Conservation (phyloP, 2,113 vertebrate genomes). For the Eolophus roseicapilla region DNA sequence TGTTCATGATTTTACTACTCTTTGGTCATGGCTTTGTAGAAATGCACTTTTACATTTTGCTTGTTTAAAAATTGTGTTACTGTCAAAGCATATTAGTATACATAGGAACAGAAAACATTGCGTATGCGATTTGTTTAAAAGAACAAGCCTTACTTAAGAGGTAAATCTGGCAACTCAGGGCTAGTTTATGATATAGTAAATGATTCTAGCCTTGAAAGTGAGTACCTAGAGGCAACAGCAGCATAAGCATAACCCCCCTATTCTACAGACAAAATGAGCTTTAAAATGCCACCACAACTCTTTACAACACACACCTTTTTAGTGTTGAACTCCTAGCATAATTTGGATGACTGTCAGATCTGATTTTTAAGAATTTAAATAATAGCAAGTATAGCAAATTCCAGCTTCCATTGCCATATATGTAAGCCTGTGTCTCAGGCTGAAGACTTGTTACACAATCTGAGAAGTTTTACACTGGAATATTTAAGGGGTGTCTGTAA, state of each 20-base stretch:
- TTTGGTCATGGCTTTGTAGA: not conserved
- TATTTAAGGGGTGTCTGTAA: not conserved
- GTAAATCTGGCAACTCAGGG: not conserved
- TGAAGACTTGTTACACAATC: not conserved
- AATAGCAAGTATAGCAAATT: not conserved
- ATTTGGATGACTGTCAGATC: not conserved
- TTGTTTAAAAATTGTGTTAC: not conserved
- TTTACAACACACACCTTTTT: not conserved
- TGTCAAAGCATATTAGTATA: not conserved
- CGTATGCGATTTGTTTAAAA: not conserved
- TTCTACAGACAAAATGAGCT: not conserved
- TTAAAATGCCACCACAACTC: not conserved
- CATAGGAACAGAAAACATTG: not conserved
- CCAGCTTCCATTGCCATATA: not conserved
- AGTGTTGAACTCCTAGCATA: not conserved
- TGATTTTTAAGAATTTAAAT: not conserved
- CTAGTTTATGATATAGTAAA: not conserved
- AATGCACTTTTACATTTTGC: not conserved
- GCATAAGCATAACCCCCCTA: not conserved
- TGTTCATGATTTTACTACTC: not conserved
- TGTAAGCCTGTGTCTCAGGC: not conserved
- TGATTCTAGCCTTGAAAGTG: not conserved
- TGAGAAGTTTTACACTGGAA: not conserved
- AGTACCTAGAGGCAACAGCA: not conserved
- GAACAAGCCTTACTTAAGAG: not conserved